These are phyloP conservation scores for Nephrotoma guestfalica DNA, from an alignment of 2,888 invertebrate species.

Conservation along the genomic window DNA sequence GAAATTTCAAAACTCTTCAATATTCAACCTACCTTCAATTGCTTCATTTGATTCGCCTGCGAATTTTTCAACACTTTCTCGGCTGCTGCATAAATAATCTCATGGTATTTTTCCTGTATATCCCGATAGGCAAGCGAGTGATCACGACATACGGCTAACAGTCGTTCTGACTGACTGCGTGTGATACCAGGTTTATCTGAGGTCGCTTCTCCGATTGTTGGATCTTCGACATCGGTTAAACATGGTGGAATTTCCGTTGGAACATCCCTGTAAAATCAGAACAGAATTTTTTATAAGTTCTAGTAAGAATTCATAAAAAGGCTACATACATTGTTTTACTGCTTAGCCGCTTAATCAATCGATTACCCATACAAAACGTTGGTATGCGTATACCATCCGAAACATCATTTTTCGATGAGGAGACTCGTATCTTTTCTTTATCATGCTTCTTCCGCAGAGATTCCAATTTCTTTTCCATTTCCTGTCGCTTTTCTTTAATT, in stretches of 20 bases:
- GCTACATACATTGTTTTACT: slow-evolving; percentile 61
- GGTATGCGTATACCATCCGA: slow-evolving; percentile 44
- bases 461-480: slow-evolving; percentile 80
- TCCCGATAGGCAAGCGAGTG: slow-evolving; percentile 58
- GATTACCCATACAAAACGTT: slow-evolving; percentile 60
- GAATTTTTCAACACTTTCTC: slow-evolving; percentile 69
- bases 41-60: slow-evolving; percentile 67
- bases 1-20: background rate
- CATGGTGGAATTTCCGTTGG: slow-evolving; percentile 33
- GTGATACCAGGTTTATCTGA: slow-evolving; percentile 31
- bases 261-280: slow-evolving; percentile 23
- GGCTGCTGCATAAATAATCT: slow-evolving; percentile 54
- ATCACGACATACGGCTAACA: slow-evolving; percentile 47
- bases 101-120: slow-evolving; percentile 71
- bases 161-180: slow-evolving; percentile 47
- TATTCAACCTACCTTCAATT: slow-evolving; percentile 38
- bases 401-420: slow-evolving; percentile 42
- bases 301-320: slow-evolving; percentile 11
- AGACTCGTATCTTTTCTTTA: slow-evolving; percentile 50
- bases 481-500: slow-evolving; percentile 66
- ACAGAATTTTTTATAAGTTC: slow-evolving; percentile 2
- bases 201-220: slow-evolving; percentile 25
- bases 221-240: slow-evolving; percentile 24
- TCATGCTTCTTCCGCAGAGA: slow-evolving; percentile 66
- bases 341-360: slow-evolving; percentile 59